phyloP scores from a whole-genome alignment of 1,140 invertebrate species.

The Antheraea mylitta region DNA sequence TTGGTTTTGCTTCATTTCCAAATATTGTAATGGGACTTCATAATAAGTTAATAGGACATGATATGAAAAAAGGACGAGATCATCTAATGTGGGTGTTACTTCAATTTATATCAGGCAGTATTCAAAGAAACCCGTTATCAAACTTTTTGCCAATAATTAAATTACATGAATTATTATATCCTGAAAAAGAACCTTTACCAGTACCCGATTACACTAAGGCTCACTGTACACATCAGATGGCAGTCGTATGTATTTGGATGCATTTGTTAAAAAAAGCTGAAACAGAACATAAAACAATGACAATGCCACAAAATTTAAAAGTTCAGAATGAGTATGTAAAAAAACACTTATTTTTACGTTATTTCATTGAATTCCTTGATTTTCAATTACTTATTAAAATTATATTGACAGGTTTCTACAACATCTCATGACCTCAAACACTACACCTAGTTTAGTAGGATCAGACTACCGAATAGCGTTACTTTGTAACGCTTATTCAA shows the following conservation, averaged over 20 bases:
- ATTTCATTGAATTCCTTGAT: background rate
- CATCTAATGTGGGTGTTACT: constrained; percentile 98
- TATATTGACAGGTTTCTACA: constrained; percentile 83
- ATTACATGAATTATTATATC: constrained; percentile 95
- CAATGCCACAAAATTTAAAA: constrained; percentile 90
- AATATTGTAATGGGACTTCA: constrained; percentile 94
- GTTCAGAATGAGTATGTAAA: constrained; percentile 90
- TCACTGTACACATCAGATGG: constrained; percentile 94
- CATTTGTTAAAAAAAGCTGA: constrained; percentile 96
- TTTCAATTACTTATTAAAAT: background rate
- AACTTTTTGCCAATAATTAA: constrained; percentile 95
- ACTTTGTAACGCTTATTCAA: constrained; percentile 96
- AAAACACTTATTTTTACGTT: background rate
- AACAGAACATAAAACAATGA: constrained; percentile 87
- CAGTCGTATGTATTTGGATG: constrained; percentile 97
- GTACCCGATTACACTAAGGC: constrained; percentile 94
- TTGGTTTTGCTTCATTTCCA: constrained; percentile 95
- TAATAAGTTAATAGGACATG: constrained; percentile 89
- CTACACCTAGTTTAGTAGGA: constrained; percentile 82
- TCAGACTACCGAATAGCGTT: constrained; percentile 94
- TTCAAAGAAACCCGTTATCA: constrained; percentile 94
- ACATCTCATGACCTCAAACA: constrained; percentile 87
- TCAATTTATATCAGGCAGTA: constrained; percentile 97
- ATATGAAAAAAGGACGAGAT: constrained; percentile 93
- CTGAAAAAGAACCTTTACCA: constrained; percentile 93